Evolutionary conservation across 2,888 invertebrate species (phyloP), one percentile per base, ranked within the genome.

Genomic region (Megastigmus dorsalis): DNA sequence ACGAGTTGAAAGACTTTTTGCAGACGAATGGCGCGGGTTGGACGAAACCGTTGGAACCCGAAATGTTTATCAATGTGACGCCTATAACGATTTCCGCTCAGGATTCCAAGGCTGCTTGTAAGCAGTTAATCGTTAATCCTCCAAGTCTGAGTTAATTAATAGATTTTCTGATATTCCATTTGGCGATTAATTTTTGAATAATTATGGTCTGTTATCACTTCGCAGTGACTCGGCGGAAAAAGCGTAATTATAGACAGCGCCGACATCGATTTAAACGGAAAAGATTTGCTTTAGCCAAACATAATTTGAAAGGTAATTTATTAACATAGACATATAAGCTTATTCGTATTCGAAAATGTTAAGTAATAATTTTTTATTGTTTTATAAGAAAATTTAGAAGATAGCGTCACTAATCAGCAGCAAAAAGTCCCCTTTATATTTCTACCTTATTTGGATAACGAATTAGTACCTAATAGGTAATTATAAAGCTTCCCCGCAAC

Each of bases 11-110:
- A 81, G 86, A 83, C 66, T 91, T 89, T 79, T 82, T 93, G 76
- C 85, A 89, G 15, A 92, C 92, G 0, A 90, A 92, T 77, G 93
- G 93, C 0, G 84, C 84, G 18, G 90, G 90, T 0, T 93, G 93
- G 93, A 86, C 87, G 0, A 82, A 78, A n/a, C 84, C 88, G 0
- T 79, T 84, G 3, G 55, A 62, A 5, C 18, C 70, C 18, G 52
- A 74, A 41, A 71, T 69, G 60, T 74, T 65, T 10, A 55, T 67
- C 13, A 72, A 76, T 20, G 50, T 57, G 0, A 71, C 65, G 7
- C 60, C 70, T 0, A 63, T 76, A 7, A 48, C 3, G 10, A 43
- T 69, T 1, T 2, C 54, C 1, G 0, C 5, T 33, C 1, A 23
- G 6, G 45, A 23, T 23, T 5, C 28, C 15, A n/a, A 20, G 59